Percentiles rank a stretch among this genome's conserved stretches.
phyloP scores from a whole-genome alignment of 2,797 vertebrate species.

The Rhinoraja longicauda region DNA sequence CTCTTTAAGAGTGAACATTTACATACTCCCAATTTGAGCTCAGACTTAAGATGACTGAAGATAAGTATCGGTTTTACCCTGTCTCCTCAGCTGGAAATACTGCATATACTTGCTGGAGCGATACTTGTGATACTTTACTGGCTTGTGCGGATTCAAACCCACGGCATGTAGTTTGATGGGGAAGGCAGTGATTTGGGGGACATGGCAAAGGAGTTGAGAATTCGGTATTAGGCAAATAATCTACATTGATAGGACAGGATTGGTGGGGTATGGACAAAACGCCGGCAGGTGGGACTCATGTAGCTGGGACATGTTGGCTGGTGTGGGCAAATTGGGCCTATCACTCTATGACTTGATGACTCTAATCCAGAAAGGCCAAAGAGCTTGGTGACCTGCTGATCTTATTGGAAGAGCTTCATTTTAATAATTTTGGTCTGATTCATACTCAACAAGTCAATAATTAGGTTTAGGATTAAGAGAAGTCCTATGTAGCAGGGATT shows the following conservation, averaged over 20 bases:
- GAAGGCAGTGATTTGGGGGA: too few species aligned
- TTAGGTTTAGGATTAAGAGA: too few species aligned
- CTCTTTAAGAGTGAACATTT: neutral
- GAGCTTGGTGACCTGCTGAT: neutral
- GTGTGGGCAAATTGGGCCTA: too few species aligned
- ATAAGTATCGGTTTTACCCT: neutral
- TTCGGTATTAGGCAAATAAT: neutral
- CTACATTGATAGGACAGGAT: too few species aligned
- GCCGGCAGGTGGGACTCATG: too few species aligned
- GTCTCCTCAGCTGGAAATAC: neutral
- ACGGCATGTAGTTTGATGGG: too few species aligned
- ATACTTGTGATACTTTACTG: neutral
- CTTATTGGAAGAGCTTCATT: neutral
- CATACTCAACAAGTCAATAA: neutral
- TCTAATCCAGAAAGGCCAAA: neutral
- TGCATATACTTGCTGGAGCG: neutral
- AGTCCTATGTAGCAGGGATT: too few species aligned
- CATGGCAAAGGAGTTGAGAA: neutral
- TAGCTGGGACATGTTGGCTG: too few species aligned
- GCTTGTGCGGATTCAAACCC: neutral
- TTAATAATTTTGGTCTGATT: neutral
- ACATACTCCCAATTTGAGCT: neutral
- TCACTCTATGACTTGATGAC: too few species aligned
- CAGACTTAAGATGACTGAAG: neutral
- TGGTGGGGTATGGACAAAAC: too few species aligned